Percentiles rank a stretch among this genome's conserved stretches.
phyloP scores from a whole-genome alignment of 2,888 invertebrate genomes.

The Orthonychiurus folsomi region DNA sequence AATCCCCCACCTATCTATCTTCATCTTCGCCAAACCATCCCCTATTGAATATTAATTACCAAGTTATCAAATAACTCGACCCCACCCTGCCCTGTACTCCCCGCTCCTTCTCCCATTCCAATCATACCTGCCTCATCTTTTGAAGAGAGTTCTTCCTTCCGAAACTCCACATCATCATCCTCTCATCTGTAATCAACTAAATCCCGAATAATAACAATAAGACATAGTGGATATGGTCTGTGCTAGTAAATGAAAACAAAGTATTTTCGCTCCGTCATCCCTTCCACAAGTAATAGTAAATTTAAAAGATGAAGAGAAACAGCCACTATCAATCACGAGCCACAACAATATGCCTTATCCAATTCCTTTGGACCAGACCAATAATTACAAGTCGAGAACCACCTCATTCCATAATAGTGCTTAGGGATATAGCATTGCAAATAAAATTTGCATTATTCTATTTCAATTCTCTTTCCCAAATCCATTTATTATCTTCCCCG shows the following conservation, averaged over 20 bases:
- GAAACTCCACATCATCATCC: too few relatives aligned
- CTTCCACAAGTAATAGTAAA: not conserved
- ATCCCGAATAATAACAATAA: too few relatives aligned
- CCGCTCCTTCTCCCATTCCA: too few relatives aligned
- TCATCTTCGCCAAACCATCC: too few relatives aligned
- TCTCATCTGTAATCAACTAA: too few relatives aligned
- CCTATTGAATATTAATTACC: too few relatives aligned
- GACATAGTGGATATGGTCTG: too few relatives aligned
- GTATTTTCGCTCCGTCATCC: not conserved
- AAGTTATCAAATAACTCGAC: too few relatives aligned
- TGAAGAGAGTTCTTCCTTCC: too few relatives aligned
- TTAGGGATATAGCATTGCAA: not conserved
- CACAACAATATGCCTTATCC: not conserved
- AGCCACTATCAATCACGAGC: not conserved
- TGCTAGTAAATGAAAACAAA: not conserved
- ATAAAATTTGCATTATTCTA: not conserved
- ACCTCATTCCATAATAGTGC: not conserved
- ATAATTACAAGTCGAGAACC: not conserved
- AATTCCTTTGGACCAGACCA: not conserved
- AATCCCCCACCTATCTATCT: not conserved
- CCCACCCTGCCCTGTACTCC: too few relatives aligned
- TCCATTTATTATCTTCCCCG: not conserved
- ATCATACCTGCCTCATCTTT: too few relatives aligned
- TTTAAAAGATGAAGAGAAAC: too few relatives aligned
- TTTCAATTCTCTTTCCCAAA: not conserved